Evolutionary conservation across 2,888 invertebrate genomes (phyloP).

Genomic region (Peribatodes rhomboidaria): DNA sequence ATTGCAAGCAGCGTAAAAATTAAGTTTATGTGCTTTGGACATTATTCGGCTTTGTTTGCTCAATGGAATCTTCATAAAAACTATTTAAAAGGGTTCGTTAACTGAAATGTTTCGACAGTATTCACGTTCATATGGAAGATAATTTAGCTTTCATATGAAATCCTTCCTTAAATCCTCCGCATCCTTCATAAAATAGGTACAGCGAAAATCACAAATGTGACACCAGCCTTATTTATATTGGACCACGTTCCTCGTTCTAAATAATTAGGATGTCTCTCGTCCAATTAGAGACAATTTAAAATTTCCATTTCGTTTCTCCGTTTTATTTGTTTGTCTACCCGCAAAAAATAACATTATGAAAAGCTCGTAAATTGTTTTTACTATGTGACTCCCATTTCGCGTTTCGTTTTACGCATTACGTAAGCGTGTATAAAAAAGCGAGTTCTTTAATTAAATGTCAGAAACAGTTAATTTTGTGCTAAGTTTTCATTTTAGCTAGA

Average conservation of each 20-base stretch:
- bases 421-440: conserved; percentile 45
- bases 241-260: conserved; percentile 38
- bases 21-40: too few relatives aligned
- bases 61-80: too few relatives aligned
- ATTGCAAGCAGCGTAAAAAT: too few relatives aligned
- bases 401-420: conserved; percentile 34
- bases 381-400: conserved; percentile 29
- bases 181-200: too few relatives aligned
- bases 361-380: conserved; percentile 35
- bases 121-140: too few relatives aligned
- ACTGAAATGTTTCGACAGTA: too few relatives aligned
- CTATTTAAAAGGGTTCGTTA: too few relatives aligned
- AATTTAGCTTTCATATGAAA: too few relatives aligned
- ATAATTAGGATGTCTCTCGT: conserved; percentile 43
- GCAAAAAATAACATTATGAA: conserved; percentile 26
- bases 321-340: conserved; percentile 39
- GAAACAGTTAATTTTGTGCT: conserved; percentile 53
- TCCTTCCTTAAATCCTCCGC: too few relatives aligned
- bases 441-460: conserved; percentile 58
- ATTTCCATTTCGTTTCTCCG: conserved; percentile 39
- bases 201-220: background rate
- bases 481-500: conserved; percentile 54
- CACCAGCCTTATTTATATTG: conserved; percentile 24
- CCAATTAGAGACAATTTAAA: conserved; percentile 49
- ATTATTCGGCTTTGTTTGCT: too few relatives aligned